Base-by-base conservation (phyloP, 1,140 invertebrate genomes). In the Campoletis sonorensis region DNA sequence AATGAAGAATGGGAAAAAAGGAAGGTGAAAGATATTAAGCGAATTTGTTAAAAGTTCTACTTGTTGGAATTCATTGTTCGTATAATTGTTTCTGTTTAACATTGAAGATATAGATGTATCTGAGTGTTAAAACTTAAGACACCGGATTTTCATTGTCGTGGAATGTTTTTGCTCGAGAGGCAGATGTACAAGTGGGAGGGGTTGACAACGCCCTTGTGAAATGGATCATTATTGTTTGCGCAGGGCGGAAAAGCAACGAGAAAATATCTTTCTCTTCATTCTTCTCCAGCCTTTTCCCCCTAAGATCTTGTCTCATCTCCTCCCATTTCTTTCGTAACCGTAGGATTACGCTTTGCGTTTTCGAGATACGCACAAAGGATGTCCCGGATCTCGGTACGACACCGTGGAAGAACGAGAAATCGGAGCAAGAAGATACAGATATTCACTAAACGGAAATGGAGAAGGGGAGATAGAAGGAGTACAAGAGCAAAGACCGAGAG, bases 301-400 rank as follows among this genome's bases (percentile, higher is more conserved):
- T 82, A 83, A 82, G 85, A 86, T 86, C 86, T 84, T 82, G 84
- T 86, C 40, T 45, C 40, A 11, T 84, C 82, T 79, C 79, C 61
- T 80, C 81, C 84, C 86, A 83, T 84, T 84, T 84, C 83, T 67
- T 51, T 64, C 54, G 80, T 26, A 64, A 64, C 80, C 26, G 51
- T 33, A 21, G 33, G 79, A 78, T 78, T 78, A 64, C 76, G 76
- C 67, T 78, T 78, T 37, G 76, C 76, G 76, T 78, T 67, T 61
- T 78, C 76, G 76, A 61, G 54, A 78, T 78, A 78, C 76, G 76
- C 76, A 78, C 76, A 78, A 78, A 78, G 76, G 76, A 67, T 49
- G 58, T 18, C 21, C 33, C 33, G 30, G 18, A 18, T 77, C 54
- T 64, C 21, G n/a, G 76, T 26, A 45, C 5, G n/a, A n/a, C 0